phyloP scores from a whole-genome alignment of 2,113 vertebrate genomes.

The Oncorhynchus keta region DNA sequence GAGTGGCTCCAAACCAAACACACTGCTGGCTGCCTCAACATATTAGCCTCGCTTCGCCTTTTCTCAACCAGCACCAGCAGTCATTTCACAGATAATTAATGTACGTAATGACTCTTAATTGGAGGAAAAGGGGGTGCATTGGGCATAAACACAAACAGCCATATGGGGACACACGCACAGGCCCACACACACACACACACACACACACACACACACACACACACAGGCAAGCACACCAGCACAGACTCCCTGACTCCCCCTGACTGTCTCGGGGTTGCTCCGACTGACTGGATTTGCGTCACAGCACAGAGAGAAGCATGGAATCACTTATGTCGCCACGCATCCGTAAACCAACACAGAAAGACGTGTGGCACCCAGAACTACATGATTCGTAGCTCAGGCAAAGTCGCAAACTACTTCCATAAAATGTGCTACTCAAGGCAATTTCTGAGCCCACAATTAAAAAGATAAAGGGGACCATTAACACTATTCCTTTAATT shows the following conservation, averaged over 20 bases:
- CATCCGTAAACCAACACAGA: slow-evolving; percentile 59
- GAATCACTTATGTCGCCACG: slow-evolving; percentile 67
- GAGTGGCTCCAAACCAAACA: too few relatives aligned
- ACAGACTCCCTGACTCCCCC: background rate
- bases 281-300: slow-evolving; percentile 52
- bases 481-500: background rate
- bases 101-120: too few relatives aligned
- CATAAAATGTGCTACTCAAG: slow-evolving; percentile 10
- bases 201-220: background rate
- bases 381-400: slow-evolving; percentile 38
- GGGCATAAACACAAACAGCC: too few relatives aligned
- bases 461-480: background rate
- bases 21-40: too few relatives aligned
- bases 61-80: too few relatives aligned
- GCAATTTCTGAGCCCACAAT: too few relatives aligned
- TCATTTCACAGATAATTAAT: too few relatives aligned
- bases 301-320: slow-evolving; percentile 54
- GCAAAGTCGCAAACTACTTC: slow-evolving; percentile 45
- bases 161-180: too few relatives aligned
- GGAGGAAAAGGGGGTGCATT: too few relatives aligned
- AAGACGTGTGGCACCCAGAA: slow-evolving; percentile 59
- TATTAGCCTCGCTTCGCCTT: too few relatives aligned
- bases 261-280: slow-evolving; percentile 31
- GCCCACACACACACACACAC: too few relatives aligned
- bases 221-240: background rate